Evolutionary conservation across 2,888 invertebrate species (phyloP), one percentile per base, ranked within the genome.

Genomic region (Sphaerophoria taeniata): DNA sequence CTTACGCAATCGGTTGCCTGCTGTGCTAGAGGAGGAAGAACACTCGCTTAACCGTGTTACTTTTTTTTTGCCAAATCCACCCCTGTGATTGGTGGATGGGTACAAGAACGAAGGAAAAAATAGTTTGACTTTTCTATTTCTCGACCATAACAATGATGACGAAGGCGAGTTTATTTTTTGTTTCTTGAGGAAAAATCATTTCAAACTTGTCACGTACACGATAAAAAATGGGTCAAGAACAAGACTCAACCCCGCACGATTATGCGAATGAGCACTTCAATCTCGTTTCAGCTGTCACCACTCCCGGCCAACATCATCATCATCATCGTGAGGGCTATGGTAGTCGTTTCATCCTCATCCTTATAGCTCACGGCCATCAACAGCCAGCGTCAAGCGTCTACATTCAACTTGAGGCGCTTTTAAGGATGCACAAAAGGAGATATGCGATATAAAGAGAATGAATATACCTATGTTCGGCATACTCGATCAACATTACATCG

Each of bases 201-300:
- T 80, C 53, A 33, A 80, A 69, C 80, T 80, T 75, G 79, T 53
- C 79, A 79, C 74, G 79, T 80, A 61, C 80, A 80, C 69, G 67
- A 61, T 75, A 65, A 45, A 74, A 43, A 80, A 61, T 81, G 71
- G 87, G 87, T 87, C 87, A 87, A 86, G 87, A 86, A 75, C 83
- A 80, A 80, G 58, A 33, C 69, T 82, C 65, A 76, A 84, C 72
- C 80, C 76, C 24, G 24, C 56, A 82, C 76, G 53, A 87, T 84
- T 77, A 81, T 81, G 58, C 61, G 69, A 71, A 73, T 74, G 74
- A 79, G 67, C 61, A 73, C 72, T 58, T 53, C 74, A 61, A 56
- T 71, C 67, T 58, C 33, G 12, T 58, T 58, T 39, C 51, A 75
- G 75, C 69, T 69, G 75, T 76, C 69, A 69, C 67, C 67, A 56